Evolutionary conservation across 2,888 invertebrate species (phyloP), one percentile per base, ranked within the genome.

Genomic region (Muschampia plurimacula): DNA sequence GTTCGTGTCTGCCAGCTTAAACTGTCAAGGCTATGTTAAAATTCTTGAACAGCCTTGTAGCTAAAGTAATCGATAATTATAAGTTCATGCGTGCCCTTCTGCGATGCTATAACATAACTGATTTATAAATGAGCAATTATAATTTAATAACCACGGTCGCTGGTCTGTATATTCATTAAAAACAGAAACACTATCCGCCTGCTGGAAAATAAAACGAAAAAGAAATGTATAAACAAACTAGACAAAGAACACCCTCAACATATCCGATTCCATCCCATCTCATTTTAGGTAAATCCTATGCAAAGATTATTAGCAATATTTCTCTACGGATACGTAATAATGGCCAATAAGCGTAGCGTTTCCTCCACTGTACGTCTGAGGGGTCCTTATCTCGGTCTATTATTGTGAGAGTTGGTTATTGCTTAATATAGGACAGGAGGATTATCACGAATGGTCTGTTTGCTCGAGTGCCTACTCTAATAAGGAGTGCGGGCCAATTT

Each of bases 371-470:
- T 10, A 57, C 55, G 55, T 57, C 55, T 57, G 55, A 3, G 28
- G 55, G 55, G 10, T 15, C 55, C 55, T 55, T 55, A 55, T 55
- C 55, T 55, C 15, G 52, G 52, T 52, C 55, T 55, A 22, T 55
- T 55, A 55, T 55, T 55, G 55, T 55, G 55, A 22, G 55, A 55
- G 55, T 57, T 46, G 68, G 49, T 59, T 76, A 76, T 78, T 72
- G 76, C 74, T 76, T 75, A 77, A 79, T 57, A 79, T 78, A 76
- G 78, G 74, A 75, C 79, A 74, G 74, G 75, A 75, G 78, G 77
- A 80, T 78, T 78, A 80, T 78, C 78, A 77, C 77, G 74, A 57
- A 57, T 28, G 55, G 55, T 55, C 55, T 28, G 76, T 77, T 77
- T 65, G 76, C 77, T 77, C 76, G 74, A 77, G 78, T 77, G 76